These are phyloP conservation scores for Calyptommatus sinebrachiatus DNA, from an alignment of 2,113 vertebrate species.

Conservation along the genomic window DNA sequence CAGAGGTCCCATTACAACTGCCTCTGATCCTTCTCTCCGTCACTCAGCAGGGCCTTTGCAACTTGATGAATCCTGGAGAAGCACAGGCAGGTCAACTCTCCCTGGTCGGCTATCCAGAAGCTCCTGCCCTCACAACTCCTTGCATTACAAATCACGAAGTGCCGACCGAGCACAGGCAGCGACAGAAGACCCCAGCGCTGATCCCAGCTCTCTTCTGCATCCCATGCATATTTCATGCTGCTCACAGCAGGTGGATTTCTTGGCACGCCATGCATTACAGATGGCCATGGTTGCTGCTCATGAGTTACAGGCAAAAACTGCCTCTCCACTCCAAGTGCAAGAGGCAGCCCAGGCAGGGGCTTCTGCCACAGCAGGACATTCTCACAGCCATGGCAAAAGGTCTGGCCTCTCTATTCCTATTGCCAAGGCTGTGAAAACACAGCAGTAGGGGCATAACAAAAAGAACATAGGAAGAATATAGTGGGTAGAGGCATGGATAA, in stretches of 20 bases:
- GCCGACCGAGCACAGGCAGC: neutral
- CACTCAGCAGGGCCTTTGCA: neutral
- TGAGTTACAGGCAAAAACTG: neutral
- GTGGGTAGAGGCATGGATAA: too few relatives aligned
- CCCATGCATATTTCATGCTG: neutral
- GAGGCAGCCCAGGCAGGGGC: too few relatives aligned
- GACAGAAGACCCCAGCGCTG: neutral
- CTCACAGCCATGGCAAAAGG: too few relatives aligned
- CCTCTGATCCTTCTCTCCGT: neutral
- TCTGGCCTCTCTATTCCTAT: too few relatives aligned
- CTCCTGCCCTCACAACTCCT: fast-evolving
- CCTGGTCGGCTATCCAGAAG: neutral
- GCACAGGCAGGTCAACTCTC: neutral
- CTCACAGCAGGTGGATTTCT: neutral
- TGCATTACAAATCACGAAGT: neutral
- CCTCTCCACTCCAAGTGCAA: neutral
- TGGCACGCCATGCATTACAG: neutral
- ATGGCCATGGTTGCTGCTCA: neutral
- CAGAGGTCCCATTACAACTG: neutral
- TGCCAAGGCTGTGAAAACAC: too few relatives aligned
- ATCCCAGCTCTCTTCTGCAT: neutral
- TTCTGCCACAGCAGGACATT: too few relatives aligned
- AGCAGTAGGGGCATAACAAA: too few relatives aligned
- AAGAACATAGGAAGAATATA: too few relatives aligned
- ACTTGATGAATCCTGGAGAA: neutral